Evolutionary conservation across 2,797 vertebrate genomes (phyloP), one percentile per base, ranked within the genome.

Genomic region (Streptopelia turtur): DNA sequence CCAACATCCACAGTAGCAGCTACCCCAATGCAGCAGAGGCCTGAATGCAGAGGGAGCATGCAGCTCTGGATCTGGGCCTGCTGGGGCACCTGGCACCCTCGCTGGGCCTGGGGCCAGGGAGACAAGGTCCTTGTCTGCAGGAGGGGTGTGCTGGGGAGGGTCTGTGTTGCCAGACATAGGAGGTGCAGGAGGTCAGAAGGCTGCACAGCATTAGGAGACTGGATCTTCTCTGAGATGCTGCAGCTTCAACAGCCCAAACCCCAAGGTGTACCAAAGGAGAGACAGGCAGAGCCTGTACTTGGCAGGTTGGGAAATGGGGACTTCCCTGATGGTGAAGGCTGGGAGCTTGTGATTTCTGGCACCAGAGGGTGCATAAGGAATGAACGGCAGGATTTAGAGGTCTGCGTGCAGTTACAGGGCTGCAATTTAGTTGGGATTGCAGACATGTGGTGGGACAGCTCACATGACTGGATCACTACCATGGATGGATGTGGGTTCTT

Each of bases 401-500:
- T 72, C 45, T 83, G 13, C 8, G 4, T n/a, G 60, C 31, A 49
- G 15, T 49, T 80, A 43, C 3, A 80, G 33, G 13, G 22, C 41
- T 85, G 33, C 1, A 4, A 22, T 49, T 11, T 25, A 55, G 28
- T 2, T 35, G 53, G 10, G 18, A 35, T 68, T 17, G 47, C 20
- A 74, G 64, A 61, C 31, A 7, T 9, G 1, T 10, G 43, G 43
- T 50, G 25, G 16, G 11, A 45, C 45, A 70, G 20, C 17, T 82
- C 31, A 55, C 53, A 31, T 0, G 0, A 39, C 23, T 1, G 1
- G 13, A 21, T 30, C 27, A 50, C 9, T 88, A 33, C 16, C 24
- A 13, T 17, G 52, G 45, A 24, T 27, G 14, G 9, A 27, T 52
- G 21, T 7, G 76, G 39, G 28, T 52, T 20, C 37, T 66, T 77